Percentiles rank a stretch among this genome's conserved stretches.
Evolutionary conservation across 2,888 invertebrate species (phyloP).

Genomic region (Mermis nigrescens): DNA sequence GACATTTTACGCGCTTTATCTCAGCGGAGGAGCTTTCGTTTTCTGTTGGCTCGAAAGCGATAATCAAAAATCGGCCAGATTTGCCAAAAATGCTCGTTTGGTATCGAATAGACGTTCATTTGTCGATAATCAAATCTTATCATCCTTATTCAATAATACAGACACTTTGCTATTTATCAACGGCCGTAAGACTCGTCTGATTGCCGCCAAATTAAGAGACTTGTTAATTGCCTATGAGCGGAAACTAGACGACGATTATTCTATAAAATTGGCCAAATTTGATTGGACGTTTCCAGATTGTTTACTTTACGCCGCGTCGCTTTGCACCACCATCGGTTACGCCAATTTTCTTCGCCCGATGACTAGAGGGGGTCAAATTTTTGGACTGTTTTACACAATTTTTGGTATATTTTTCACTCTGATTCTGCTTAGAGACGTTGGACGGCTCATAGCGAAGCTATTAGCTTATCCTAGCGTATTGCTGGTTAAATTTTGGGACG

Average conservation of each 20-base stretch:
- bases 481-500: conserved; percentile 19
- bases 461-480: conserved; percentile 20
- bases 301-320: neutral
- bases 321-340: neutral
- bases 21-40: neutral
- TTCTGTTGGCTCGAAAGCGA: conserved; percentile 20
- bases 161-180: neutral
- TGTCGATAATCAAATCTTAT: neutral
- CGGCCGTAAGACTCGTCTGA: neutral
- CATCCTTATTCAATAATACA: conserved; percentile 2
- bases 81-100: neutral
- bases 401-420: conserved; percentile 35
- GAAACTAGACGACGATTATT: too few relatives aligned
- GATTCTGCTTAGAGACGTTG: conserved; percentile 33
- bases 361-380: conserved; percentile 29
- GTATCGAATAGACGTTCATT: neutral
- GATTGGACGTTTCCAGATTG: neutral
- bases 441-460: conserved; percentile 17
- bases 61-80: neutral
- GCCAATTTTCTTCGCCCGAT: conserved; percentile 33
- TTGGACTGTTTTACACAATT: conserved; percentile 32
- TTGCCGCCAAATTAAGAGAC: too few relatives aligned
- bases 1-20: neutral
- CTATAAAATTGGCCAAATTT: too few relatives aligned
- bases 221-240: too few relatives aligned